Percentiles rank a stretch among this genome's conserved stretches.
Evolutionary conservation across 2,797 vertebrate species (phyloP).

Genomic region (Acrocephalus scirpaceus): DNA sequence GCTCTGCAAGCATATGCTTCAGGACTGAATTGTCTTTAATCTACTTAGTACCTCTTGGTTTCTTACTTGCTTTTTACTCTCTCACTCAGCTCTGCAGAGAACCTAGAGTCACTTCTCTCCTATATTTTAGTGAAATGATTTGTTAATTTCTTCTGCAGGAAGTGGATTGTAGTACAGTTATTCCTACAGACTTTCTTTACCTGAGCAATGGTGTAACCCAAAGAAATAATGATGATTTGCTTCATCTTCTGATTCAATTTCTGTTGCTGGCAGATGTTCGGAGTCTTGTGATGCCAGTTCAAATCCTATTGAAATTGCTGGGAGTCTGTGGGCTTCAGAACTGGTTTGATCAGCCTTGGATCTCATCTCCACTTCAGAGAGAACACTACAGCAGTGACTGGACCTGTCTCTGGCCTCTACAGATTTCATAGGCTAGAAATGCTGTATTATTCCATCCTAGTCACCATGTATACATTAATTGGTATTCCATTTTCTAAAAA

Average conservation of each 20-base stretch:
- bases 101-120: not conserved
- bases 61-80: not conserved
- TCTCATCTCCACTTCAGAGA: not conserved
- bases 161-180: not conserved
- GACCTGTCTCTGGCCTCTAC: not conserved
- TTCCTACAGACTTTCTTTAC: not conserved
- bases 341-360: not conserved
- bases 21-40: not conserved
- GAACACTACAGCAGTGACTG: not conserved
- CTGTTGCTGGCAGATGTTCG: not conserved
- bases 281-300: accelerated
- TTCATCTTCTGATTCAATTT: not conserved
- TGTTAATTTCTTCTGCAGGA: not conserved
- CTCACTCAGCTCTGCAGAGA: not conserved
- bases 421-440: not conserved
- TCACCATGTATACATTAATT: not conserved
- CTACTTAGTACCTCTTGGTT: not conserved
- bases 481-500: not conserved
- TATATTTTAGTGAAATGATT: not conserved
- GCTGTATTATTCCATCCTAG: not conserved
- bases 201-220: not conserved
- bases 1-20: not conserved
- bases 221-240: not conserved
- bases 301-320: not conserved
- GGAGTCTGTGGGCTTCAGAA: not conserved